phyloP scores from a whole-genome alignment of 1,140 invertebrate genomes.

The Aphis craccivora region DNA sequence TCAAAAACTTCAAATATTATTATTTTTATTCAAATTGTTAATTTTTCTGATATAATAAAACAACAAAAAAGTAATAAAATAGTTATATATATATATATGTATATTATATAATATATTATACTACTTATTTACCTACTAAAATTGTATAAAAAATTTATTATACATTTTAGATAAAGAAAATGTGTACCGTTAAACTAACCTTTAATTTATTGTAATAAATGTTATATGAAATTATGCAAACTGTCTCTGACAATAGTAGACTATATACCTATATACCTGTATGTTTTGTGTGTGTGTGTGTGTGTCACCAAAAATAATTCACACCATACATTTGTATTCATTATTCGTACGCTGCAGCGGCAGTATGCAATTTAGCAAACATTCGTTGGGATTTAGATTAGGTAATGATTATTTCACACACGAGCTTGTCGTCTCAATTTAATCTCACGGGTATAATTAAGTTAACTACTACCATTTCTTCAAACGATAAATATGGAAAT shows the following conservation, averaged over 20 bases:
- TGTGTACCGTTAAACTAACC: slow-evolving; percentile 58
- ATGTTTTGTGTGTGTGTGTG: neutral
- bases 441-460: slow-evolving; percentile 46
- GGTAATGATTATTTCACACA: slow-evolving; percentile 49
- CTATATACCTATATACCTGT: neutral
- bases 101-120: neutral
- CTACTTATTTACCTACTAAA: slow-evolving; percentile 19
- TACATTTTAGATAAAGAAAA: slow-evolving; percentile 48
- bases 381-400: slow-evolving; percentile 44
- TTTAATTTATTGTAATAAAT: slow-evolving; percentile 57
- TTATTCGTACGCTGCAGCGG: slow-evolving; percentile 26
- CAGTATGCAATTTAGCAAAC: slow-evolving; percentile 44
- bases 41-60: slow-evolving; percentile 18
- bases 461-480: slow-evolving; percentile 22
- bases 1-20: neutral
- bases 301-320: slow-evolving; percentile 9
- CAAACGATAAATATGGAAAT: slow-evolving; percentile 46
- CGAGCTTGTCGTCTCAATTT: slow-evolving; percentile 46
- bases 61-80: slow-evolving; percentile 28
- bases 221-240: slow-evolving; percentile 46
- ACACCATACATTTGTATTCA: slow-evolving; percentile 27
- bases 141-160: slow-evolving; percentile 41
- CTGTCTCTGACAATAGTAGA: slow-evolving; percentile 11
- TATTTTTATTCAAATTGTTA: slow-evolving; percentile 40
- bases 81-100: slow-evolving; percentile 23